Evolutionary conservation across 2,888 invertebrate genomes (phyloP).

Genomic region (Agrotis segetum): DNA sequence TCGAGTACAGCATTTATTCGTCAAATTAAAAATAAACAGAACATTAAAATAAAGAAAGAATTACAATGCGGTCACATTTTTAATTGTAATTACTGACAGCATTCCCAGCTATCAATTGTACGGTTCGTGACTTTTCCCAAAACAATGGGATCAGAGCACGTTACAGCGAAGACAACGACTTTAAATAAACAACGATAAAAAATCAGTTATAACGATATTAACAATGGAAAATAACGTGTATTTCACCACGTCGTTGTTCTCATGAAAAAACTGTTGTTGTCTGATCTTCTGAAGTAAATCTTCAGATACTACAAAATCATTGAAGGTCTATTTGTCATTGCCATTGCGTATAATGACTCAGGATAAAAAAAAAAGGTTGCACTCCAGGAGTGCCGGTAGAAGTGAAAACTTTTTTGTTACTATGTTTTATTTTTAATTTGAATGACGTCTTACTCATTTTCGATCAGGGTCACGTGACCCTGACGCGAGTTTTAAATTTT

Average conservation of each 20-base stretch:
- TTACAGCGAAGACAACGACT: constrained; percentile 77
- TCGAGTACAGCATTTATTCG: constrained; percentile 19
- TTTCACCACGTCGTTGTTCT: constrained; percentile 45
- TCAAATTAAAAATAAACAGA: constrained; percentile 65
- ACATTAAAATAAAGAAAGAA: constrained; percentile 63
- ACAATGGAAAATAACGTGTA: constrained; percentile 68
- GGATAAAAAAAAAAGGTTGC: no score
- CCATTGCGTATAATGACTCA: not conserved
- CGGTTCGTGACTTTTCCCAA: constrained; percentile 87
- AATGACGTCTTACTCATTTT: no score
- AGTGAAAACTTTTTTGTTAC: no score
- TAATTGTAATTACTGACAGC: constrained; percentile 79
- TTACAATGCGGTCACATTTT: constrained; percentile 72
- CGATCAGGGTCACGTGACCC: no score
- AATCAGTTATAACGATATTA: constrained; percentile 71
- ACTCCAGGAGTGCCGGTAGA: no score
- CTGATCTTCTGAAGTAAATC: constrained; percentile 1
- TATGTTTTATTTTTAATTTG: no score
- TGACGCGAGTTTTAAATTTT: no score
- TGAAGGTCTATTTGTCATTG: not conserved
- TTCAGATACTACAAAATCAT: not conserved
- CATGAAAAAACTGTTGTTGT: constrained; percentile 27
- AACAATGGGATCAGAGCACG: constrained; percentile 84
- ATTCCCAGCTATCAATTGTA: constrained; percentile 78
- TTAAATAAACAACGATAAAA: constrained; percentile 80